phyloP scores from a whole-genome alignment of 2,797 vertebrate genomes.

The Cichlasoma orientale region DNA sequence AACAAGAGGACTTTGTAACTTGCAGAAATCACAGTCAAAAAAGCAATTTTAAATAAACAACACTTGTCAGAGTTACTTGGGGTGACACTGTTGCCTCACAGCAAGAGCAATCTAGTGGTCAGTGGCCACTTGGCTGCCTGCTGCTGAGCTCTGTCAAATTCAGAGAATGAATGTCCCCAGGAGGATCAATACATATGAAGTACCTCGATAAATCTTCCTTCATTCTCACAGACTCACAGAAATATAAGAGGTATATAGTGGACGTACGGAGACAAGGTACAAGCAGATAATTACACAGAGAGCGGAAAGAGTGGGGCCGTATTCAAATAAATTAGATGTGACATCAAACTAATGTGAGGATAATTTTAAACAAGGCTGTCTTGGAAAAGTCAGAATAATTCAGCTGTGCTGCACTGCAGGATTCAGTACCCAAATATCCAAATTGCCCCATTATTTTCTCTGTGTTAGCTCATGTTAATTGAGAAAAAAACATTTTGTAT shows the following conservation, averaged over 20 bases:
- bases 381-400: slow-evolving; percentile 3
- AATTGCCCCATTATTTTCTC: not conserved
- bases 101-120: slow-evolving; percentile 15
- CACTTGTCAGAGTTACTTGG: not conserved
- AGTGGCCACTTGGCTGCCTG: not conserved
- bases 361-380: slow-evolving; percentile 1
- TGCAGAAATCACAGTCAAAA: not conserved
- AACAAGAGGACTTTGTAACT: not conserved
- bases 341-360: not conserved
- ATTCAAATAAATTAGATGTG: not conserved
- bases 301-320: not conserved
- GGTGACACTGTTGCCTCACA: not conserved
- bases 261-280: not conserved
- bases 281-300: not conserved
- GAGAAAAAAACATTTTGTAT: not conserved
- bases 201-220: not conserved
- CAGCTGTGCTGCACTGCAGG: not conserved
- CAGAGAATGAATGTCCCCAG: not conserved
- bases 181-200: not conserved
- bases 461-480: not conserved
- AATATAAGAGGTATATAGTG: not conserved
- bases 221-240: not conserved
- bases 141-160: not conserved
- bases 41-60: slow-evolving; percentile 1
- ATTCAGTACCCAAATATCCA: not conserved